Evolutionary conservation across 2,797 vertebrate species (phyloP).

Genomic region (Cryptoblepharus egeriae): DNA sequence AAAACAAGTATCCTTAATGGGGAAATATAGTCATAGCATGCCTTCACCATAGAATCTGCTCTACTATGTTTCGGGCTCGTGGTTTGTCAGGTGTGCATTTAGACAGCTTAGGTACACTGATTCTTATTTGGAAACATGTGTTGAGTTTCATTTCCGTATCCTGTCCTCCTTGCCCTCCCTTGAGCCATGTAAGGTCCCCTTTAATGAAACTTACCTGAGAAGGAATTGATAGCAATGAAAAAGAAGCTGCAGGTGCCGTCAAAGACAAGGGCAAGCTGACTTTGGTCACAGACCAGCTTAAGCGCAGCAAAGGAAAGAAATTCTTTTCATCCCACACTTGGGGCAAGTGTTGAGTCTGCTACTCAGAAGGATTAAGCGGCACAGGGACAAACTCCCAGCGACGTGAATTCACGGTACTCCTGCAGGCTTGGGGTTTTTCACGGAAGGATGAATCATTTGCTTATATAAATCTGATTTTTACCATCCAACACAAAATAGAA

Average conservation of each 20-base stretch:
- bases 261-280: not conserved
- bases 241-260: accelerated
- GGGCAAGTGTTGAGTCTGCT: not conserved
- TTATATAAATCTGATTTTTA: not conserved
- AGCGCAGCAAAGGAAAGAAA: accelerated
- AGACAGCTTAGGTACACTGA: not conserved
- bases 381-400: not conserved
- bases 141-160: not conserved
- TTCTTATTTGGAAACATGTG: not conserved
- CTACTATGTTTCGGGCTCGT: not conserved
- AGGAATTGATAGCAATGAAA: not conserved
- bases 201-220: not conserved
- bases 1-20: not conserved
- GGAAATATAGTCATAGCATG: not conserved
- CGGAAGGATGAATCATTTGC: not conserved
- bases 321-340: slow-evolving; percentile 4
- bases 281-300: not conserved
- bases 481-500: not conserved
- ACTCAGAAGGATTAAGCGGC: not conserved
- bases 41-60: not conserved
- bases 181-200: not conserved
- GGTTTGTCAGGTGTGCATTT: not conserved
- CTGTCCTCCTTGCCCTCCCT: not conserved
- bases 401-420: not conserved
- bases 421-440: too few relatives aligned